These are phyloP conservation scores for Cremastobaeus sp. DNA, from an alignment of 2,888 invertebrate species.

Conservation along the genomic window DNA sequence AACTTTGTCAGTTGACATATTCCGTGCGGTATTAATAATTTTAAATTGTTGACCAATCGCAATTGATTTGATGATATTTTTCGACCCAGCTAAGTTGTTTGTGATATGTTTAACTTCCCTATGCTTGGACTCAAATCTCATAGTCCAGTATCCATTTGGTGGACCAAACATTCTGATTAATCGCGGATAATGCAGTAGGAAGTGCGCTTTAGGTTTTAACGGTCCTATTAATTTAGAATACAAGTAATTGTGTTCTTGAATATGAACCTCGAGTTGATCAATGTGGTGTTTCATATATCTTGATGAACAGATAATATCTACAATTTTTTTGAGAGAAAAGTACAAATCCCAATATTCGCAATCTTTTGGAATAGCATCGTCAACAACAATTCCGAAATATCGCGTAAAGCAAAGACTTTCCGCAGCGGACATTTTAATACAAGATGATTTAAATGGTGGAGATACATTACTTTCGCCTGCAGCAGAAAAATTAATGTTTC, in stretches of 20 bases:
- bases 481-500: conserved; percentile 16
- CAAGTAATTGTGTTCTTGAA: conserved; percentile 22
- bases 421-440: conserved; percentile 33
- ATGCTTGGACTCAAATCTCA: no score
- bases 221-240: no score
- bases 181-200: no score
- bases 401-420: conserved; percentile 30
- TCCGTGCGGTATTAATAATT: no score
- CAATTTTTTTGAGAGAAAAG: conserved; percentile 29
- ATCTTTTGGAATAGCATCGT: conserved; percentile 14
- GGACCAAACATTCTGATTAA: no score
- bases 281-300: conserved; percentile 13
- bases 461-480: conserved; percentile 17
- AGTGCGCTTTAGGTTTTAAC: no score
- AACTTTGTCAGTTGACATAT: no score
- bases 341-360: conserved; percentile 24
- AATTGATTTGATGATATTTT: no score
- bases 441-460: conserved; percentile 1
- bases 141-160: no score
- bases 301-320: conserved; percentile 27
- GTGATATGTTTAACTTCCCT: no score
- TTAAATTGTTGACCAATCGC: no score
- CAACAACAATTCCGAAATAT: conserved; percentile 20
- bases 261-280: conserved; percentile 17
- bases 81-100: no score